These are phyloP conservation scores for Callyntrura guangdongensis DNA, from an alignment of 2,888 invertebrate species.

Conservation along the genomic window DNA sequence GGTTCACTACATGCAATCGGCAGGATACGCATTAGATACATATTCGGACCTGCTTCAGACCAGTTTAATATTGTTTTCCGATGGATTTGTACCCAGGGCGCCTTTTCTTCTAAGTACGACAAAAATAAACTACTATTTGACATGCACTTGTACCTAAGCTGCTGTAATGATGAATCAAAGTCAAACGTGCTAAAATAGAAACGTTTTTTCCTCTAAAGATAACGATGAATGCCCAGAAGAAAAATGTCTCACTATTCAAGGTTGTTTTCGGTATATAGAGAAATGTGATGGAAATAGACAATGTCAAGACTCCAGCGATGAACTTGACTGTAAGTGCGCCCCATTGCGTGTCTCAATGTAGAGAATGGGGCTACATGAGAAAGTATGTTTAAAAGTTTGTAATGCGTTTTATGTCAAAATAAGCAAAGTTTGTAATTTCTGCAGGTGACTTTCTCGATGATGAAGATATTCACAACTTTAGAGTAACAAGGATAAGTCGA, in stretches of 20 bases:
- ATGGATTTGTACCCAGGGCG: conserved; percentile 86
- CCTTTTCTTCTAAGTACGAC: conserved; percentile 10
- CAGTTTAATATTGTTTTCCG: conserved; percentile 87
- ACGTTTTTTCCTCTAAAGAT: conserved; percentile 17
- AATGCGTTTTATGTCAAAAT: neutral
- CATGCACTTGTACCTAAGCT: too few species aligned
- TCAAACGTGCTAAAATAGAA: conserved; percentile 83
- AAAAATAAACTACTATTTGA: neutral
- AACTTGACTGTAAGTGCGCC: conserved; percentile 86
- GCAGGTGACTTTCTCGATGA: conserved; percentile 85
- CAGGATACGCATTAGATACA: conserved; percentile 87
- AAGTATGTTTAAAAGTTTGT: neutral
- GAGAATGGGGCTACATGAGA: conserved; percentile 17
- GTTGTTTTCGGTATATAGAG: conserved; percentile 86
- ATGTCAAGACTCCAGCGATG: conserved; percentile 86
- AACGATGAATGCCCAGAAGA: conserved; percentile 74
- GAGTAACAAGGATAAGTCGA: conserved; percentile 81
- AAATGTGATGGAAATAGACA: conserved; percentile 87
- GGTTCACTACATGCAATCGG: conserved; percentile 86
- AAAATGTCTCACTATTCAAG: conserved; percentile 86
- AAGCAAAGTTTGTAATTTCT: neutral
- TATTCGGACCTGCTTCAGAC: conserved; percentile 87
- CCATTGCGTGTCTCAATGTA: too few species aligned
- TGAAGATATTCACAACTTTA: conserved; percentile 85
- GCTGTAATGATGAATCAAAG: too few species aligned